These are phyloP conservation scores for Gymnocephalus cernua DNA, from an alignment of 2,113 vertebrate genomes.

Conservation along the genomic window DNA sequence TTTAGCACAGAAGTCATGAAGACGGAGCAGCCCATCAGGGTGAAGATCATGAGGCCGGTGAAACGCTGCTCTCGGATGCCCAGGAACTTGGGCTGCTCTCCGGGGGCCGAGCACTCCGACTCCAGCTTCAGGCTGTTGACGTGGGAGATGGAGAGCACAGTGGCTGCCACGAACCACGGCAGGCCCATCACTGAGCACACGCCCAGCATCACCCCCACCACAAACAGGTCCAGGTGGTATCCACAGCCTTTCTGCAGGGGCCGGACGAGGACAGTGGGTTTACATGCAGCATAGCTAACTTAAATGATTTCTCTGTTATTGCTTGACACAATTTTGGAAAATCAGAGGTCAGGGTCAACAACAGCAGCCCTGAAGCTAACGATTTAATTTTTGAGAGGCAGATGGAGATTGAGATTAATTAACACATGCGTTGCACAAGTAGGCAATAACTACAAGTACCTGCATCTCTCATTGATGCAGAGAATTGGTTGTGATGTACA, in stretches of 20 bases:
- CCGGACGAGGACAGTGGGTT: neutral
- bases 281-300: neutral
- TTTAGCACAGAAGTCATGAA: slow-evolving; percentile 99
- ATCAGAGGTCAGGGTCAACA: too few species aligned
- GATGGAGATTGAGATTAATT: too few species aligned
- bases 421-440: too few species aligned
- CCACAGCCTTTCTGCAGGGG: slow-evolving; percentile 88
- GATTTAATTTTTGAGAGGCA: too few species aligned
- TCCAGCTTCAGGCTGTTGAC: slow-evolving; percentile 99
- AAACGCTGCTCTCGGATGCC: slow-evolving; percentile 98
- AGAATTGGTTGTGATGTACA: too few species aligned
- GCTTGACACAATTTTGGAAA: too few species aligned
- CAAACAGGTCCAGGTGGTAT: slow-evolving; percentile 96
- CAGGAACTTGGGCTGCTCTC: slow-evolving; percentile 98
- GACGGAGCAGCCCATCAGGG: slow-evolving; percentile 98
- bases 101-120: slow-evolving; percentile 97
- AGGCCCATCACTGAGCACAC: slow-evolving; percentile 98
- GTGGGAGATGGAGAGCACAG: slow-evolving; percentile 97
- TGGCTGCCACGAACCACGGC: slow-evolving; percentile 98
- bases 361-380: too few species aligned
- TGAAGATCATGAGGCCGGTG: slow-evolving; percentile 98
- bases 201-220: slow-evolving; percentile 97
- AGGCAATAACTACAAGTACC: too few species aligned
- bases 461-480: too few species aligned
- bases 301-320: too few species aligned